Evolutionary conservation across 30 jellyfish, hydroid and myxozoan species (phyloP), one percentile per base, ranked within the genome.

Genomic region (Pseudorhiza aurosa): DNA sequence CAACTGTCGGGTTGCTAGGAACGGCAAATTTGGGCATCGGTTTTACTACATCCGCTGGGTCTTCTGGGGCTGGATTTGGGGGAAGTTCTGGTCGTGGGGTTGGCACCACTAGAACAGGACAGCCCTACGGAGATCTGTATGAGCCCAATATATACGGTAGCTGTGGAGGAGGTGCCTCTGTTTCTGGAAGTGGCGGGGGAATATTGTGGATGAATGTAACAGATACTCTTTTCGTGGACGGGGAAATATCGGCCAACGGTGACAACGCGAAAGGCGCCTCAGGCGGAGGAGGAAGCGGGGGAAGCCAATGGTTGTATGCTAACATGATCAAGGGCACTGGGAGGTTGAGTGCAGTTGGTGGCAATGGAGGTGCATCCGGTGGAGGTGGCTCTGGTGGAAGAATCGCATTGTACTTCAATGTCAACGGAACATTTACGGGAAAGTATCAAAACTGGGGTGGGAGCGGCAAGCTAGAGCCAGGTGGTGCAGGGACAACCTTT

Each of bases 231-330:
- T 67, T 81, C 36, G 51, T 81, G 36, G 85, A 81, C 71, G 92
- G 92, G 7, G 56, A 32, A 24, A 26, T 81, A 5, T 51, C 78
- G 21, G 92, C 83, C 6, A 78, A 56, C 15, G 92, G 78, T 15
- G 45, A 81, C 21, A 12, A 65, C 17, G 84, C 85, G 18, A 31
- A 56, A 58, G 72, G 74, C 30, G 58, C 47, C 10, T 35, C 65
- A 17, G 89, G 81, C 12, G 92, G 92, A 2, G 92, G 92, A 21
- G 92, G 92, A 7, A 81, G 92, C 36, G 92, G 92, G 10, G 92
- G 92, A 12, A 81, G 92, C 40, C 78, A 56, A 26, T 81, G 92
- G 92, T n/a, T 81, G 42, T 81, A 65, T 68, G 85, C 92, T 2
- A 65, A 65, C 19, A 68, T 46, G 45, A 65, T 81, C 17, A 81